Evolutionary conservation across 2,888 invertebrate genomes (phyloP).

Genomic region (Dryococelus australis): DNA sequence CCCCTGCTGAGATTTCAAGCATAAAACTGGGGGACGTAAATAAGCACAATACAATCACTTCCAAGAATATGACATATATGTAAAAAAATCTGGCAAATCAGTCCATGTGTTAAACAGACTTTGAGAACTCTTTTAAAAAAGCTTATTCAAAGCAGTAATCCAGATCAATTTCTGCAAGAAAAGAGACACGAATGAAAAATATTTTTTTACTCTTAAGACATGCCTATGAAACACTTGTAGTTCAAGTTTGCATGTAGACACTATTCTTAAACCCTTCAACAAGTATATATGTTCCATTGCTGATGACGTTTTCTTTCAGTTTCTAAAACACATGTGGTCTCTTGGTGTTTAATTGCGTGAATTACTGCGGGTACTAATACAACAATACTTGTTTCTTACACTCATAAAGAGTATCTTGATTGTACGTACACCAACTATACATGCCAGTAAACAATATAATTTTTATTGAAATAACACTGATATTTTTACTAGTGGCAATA

Average conservation of each 20-base stretch:
- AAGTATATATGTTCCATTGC: background rate
- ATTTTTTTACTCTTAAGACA: background rate
- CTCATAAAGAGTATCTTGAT: slow-evolving; percentile 24
- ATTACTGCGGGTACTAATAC: background rate
- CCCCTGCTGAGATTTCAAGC: too few species aligned
- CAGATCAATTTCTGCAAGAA: too few species aligned
- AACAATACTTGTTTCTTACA: slow-evolving; percentile 18
- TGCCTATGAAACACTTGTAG: background rate
- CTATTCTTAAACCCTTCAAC: slow-evolving; percentile 11
- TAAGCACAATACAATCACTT: too few species aligned
- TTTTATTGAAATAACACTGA: background rate
- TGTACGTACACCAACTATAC: slow-evolving; percentile 17
- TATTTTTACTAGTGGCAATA: background rate
- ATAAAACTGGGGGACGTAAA: too few species aligned
- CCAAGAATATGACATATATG: too few species aligned
- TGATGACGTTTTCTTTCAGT: slow-evolving; percentile 7
- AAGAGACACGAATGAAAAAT: too few species aligned
- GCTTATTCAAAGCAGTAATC: too few species aligned
- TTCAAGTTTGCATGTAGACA: background rate
- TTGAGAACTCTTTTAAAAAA: too few species aligned
- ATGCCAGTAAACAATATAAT: slow-evolving; percentile 21
- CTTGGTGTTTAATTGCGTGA: background rate
- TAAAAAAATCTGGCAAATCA: too few species aligned
- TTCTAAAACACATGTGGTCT: background rate
- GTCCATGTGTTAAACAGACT: too few species aligned